These are phyloP conservation scores for Xestoiulus laeticollis DNA, from an alignment of 2,888 invertebrate genomes.

Conservation along the genomic window DNA sequence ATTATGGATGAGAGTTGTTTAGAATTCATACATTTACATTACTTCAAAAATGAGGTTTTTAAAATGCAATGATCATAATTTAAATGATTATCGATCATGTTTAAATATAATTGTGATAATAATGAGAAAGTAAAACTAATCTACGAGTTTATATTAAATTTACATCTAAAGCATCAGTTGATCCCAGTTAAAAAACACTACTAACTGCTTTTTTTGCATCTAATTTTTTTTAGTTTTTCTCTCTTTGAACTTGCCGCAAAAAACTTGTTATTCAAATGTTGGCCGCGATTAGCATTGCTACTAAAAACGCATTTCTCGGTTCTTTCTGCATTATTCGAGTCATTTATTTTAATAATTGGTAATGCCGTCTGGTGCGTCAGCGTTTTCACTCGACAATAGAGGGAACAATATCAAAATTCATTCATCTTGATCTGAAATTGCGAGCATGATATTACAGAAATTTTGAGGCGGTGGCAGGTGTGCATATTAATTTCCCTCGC, in stretches of 20 bases:
- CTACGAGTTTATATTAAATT: neutral
- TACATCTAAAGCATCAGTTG: neutral
- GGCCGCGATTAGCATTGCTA: neutral
- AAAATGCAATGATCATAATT: no score
- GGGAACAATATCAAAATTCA: slow-evolving; percentile 27
- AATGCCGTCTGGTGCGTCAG: slow-evolving; percentile 15
- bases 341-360: slow-evolving; percentile 34
- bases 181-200: neutral
- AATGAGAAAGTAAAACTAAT: no score
- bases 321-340: slow-evolving; percentile 25
- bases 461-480: slow-evolving; percentile 7
- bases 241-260: neutral
- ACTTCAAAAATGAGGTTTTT: no score
- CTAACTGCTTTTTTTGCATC: neutral
- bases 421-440: slow-evolving; percentile 25
- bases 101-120: no score
- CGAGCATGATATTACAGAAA: slow-evolving; percentile 21
- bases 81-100: no score
- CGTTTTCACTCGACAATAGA: neutral
- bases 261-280: neutral
- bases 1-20: no score
- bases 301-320: neutral
- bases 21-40: no score
- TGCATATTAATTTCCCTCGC: neutral
- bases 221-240: neutral